Conservation (phyloP, 2,888 invertebrate species). For the Pollenia griseotomentosa region DNA sequence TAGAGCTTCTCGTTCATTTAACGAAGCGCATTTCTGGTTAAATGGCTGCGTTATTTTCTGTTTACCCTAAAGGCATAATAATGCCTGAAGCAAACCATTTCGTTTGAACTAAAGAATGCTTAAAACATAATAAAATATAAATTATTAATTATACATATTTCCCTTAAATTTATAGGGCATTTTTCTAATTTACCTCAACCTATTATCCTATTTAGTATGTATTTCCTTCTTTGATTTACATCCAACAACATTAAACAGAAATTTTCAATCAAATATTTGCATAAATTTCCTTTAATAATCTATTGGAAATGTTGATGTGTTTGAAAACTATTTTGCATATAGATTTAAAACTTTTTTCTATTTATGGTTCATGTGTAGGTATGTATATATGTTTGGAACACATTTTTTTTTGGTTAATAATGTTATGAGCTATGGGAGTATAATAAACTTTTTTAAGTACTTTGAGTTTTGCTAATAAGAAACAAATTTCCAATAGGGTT, state of each 20-base stretch:
- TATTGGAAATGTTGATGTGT: constrained; percentile 25
- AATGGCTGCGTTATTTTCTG: too few relatives aligned
- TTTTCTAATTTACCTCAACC: background rate
- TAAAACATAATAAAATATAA: too few relatives aligned
- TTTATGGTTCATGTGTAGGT: background rate
- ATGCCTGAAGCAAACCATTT: too few relatives aligned
- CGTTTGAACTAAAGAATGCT: too few relatives aligned
- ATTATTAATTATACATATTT: too few relatives aligned
- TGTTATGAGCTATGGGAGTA: background rate
- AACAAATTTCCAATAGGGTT: constrained; percentile 9
- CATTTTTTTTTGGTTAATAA: too few relatives aligned
- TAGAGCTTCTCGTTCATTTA: too few relatives aligned
- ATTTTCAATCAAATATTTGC: constrained; percentile 64
- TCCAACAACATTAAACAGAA: constrained; percentile 14
- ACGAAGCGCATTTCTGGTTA: too few relatives aligned
- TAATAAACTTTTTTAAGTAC: background rate
- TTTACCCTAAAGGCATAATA: too few relatives aligned
- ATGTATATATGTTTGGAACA: too few relatives aligned
- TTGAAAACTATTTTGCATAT: constrained; percentile 52
- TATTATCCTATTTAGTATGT: background rate
- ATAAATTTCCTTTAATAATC: constrained; percentile 49
- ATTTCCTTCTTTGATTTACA: background rate
- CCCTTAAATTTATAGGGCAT: background rate
- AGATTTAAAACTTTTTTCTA: constrained; percentile 9
- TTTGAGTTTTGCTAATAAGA: constrained; percentile 12